Evolutionary conservation across 2,797 vertebrate genomes (phyloP), one percentile per base, ranked within the genome.

Genomic region (Leucoraja ocellata): DNA sequence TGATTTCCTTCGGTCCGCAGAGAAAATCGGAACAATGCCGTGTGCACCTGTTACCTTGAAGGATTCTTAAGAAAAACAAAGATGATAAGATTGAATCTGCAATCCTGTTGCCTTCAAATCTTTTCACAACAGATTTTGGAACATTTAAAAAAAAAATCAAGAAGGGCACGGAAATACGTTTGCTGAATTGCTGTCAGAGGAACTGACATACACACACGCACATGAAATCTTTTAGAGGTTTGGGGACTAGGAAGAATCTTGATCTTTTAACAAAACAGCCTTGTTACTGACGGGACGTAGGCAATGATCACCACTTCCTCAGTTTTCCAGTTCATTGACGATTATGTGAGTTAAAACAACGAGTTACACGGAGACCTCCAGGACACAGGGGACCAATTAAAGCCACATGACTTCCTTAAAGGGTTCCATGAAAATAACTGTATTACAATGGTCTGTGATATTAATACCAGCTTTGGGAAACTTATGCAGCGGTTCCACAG

Each of bases 391-490:
- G 98, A 97, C 97, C 97, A 98, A 98, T 99, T 98, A 98, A 96
- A 97, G 97, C 96, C 98, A 98, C 94, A 97, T 99, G 98, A 99
- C 97, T 99, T 99, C 98, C 98, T 98, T 96, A 95, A 94, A 96
- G 97, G 97, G 97, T 98, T 98, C 98, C 98, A 98, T 98, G 98
- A 98, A 99, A 98, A 98, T 98, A 98, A 98, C 97, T 98, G 96
- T 97, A 97, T 98, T 97, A 99, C 98, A 99, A 99, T 98, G 98
- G 97, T 95, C 98, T 98, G 97, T 96, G 98, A 98, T 99, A 99
- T 99, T 99, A 99, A 99, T 99, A 98, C 98, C 97, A 63, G 96
- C 98, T 98, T 98, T 99, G 98, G 98, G 98, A 98, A 98, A 98
- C 97, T 97, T 96, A 96, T 95, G 95, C 97, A 96, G 96, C 92